A percentile compares a stretch with the other conserved stretches of the same genome.
phyloP scores from a whole-genome alignment of 2,888 invertebrate species.

The Trissolcus brochymenae region DNA sequence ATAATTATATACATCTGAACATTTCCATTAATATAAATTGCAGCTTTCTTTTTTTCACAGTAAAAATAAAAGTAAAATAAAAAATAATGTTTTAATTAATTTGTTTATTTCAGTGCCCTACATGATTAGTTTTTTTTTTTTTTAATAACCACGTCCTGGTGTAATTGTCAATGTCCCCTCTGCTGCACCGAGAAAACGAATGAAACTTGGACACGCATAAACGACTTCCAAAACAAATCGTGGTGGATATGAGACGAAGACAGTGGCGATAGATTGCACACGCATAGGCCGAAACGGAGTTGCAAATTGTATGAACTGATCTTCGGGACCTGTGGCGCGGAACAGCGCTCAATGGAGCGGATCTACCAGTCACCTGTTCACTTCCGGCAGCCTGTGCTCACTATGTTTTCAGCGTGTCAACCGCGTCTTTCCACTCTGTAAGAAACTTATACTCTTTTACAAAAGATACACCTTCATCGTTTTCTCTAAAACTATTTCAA shows the following conservation, averaged over 20 bases:
- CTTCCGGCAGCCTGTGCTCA: conserved; percentile 73
- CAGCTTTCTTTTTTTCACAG: no score
- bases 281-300: conserved; percentile 64
- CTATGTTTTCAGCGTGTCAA: conserved; percentile 50
- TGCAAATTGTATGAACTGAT: conserved; percentile 68
- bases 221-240: conserved; percentile 52
- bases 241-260: conserved; percentile 57
- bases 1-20: background rate
- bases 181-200: conserved; percentile 50
- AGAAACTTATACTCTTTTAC: conserved; percentile 42
- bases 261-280: conserved; percentile 60
- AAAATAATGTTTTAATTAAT: no score
- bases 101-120: no score
- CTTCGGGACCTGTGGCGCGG: conserved; percentile 74
- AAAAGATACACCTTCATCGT: conserved; percentile 43
- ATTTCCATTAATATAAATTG: background rate
- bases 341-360: conserved; percentile 76
- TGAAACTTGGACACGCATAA: conserved; percentile 47
- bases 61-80: no score
- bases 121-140: no score
- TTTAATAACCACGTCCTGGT: background rate
- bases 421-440: conserved; percentile 43
- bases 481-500: conserved; percentile 45
- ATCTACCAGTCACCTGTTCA: conserved; percentile 76
- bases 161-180: conserved; percentile 49